Evolutionary conservation across 37 sponge, comb jelly and placozoan genomes (phyloP).

Genomic region (Oopsacas minuta): DNA sequence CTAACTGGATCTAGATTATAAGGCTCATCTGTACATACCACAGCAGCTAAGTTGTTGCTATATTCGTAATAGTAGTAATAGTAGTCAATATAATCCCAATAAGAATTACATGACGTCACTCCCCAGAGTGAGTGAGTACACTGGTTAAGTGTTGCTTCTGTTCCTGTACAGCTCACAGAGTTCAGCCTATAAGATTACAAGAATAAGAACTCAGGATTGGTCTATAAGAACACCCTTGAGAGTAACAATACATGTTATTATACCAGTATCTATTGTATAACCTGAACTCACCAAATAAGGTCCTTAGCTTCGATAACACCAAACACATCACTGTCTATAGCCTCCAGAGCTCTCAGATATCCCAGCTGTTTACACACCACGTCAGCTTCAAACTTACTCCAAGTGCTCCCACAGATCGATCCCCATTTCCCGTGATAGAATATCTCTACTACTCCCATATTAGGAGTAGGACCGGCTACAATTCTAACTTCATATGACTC

Average conservation of each 20-base stretch:
- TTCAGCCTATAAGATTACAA: background rate
- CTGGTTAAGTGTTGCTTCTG: background rate
- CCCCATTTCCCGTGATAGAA: background rate
- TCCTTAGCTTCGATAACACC: background rate
- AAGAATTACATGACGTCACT: background rate
- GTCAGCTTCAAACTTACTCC: background rate
- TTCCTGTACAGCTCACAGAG: background rate
- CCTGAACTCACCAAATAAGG: background rate
- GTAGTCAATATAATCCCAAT: background rate
- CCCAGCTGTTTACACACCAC: slow-evolving; percentile 9
- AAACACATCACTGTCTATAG: background rate
- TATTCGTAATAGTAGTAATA: background rate
- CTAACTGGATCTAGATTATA: background rate
- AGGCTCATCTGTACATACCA: background rate
- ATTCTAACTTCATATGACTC: background rate
- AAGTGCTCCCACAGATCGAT: background rate
- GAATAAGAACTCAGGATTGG: too few relatives aligned
- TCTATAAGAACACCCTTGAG: too few relatives aligned
- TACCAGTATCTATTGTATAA: background rate
- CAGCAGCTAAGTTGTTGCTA: slow-evolving; percentile 1
- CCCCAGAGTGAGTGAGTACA: background rate
- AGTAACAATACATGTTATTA: background rate
- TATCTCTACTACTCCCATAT: background rate
- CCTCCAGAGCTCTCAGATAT: background rate
- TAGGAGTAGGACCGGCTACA: background rate